phyloP scores from a whole-genome alignment of 2,797 vertebrate genomes.

The Picus viridis region DNA sequence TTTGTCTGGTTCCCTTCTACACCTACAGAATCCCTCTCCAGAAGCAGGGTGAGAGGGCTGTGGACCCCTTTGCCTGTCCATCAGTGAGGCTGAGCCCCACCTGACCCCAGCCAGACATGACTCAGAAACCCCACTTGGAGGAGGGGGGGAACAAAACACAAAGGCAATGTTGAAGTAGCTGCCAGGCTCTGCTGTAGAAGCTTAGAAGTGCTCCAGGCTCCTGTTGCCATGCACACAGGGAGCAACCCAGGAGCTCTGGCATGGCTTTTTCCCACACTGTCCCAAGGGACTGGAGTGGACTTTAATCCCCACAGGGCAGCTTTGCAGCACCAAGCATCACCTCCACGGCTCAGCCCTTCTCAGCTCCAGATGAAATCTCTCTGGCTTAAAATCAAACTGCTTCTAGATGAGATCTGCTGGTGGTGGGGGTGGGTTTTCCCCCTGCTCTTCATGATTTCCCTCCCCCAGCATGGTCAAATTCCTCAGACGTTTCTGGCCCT shows the following conservation, averaged over 20 bases:
- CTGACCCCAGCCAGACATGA: fast-evolving
- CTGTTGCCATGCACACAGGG: neutral
- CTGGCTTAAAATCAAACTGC: slow-evolving; percentile 35
- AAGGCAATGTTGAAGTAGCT: neutral
- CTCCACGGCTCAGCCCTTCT: neutral
- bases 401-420: neutral
- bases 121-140: neutral
- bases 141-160: fast-evolving
- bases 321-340: neutral
- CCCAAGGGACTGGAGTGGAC: neutral
- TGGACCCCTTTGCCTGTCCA: neutral
- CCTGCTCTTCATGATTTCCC: neutral
- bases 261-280: slow-evolving; percentile 6
- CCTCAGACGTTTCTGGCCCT: slow-evolving; percentile 66
- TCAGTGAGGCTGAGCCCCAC: neutral
- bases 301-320: slow-evolving; percentile 8
- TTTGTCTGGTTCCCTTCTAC: too few relatives aligned
- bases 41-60: fast-evolving
- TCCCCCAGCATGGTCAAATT: slow-evolving; percentile 37
- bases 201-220: neutral
- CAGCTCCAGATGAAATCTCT: neutral
- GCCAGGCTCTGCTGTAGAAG: neutral
- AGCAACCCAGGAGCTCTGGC: neutral
- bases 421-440: too few relatives aligned
- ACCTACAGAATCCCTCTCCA: too few relatives aligned